phyloP scores from a whole-genome alignment of 2,113 vertebrate genomes.

The Xerus inauris region DNA sequence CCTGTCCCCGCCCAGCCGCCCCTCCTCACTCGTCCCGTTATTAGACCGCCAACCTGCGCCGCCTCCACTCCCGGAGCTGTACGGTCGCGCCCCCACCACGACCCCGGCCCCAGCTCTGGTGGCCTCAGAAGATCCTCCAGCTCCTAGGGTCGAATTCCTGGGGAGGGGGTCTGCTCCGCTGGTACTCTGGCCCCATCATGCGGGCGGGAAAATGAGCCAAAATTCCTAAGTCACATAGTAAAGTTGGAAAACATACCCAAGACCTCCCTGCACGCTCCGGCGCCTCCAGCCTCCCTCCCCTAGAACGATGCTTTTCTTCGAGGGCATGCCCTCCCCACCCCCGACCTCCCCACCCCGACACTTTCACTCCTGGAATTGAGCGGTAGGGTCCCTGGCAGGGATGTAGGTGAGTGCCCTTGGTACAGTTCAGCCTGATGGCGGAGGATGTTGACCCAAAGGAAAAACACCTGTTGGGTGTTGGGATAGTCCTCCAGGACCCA shows the following conservation, averaged over 20 bases:
- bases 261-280: constrained; percentile 31
- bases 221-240: constrained; percentile 54
- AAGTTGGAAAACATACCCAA: constrained; percentile 62
- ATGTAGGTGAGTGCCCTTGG: background rate
- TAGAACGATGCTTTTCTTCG: background rate
- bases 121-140: background rate
- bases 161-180: constrained; percentile 49
- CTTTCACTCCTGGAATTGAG: background rate
- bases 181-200: constrained; percentile 11
- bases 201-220: background rate
- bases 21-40: background rate
- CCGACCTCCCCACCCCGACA: background rate
- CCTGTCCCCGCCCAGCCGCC: background rate
- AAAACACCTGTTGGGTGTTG: constrained; percentile 63
- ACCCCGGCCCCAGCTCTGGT: background rate
- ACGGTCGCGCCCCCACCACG: background rate
- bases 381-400: background rate
- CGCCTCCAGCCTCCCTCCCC: background rate
- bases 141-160: constrained; percentile 45
- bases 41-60: background rate
- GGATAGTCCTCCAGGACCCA: background rate
- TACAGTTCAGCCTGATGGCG: background rate
- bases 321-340: background rate
- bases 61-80: background rate
- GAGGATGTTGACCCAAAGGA: background rate